phyloP scores from a whole-genome alignment of 2,888 invertebrate genomes.

The Epistrophe grossulariae region DNA sequence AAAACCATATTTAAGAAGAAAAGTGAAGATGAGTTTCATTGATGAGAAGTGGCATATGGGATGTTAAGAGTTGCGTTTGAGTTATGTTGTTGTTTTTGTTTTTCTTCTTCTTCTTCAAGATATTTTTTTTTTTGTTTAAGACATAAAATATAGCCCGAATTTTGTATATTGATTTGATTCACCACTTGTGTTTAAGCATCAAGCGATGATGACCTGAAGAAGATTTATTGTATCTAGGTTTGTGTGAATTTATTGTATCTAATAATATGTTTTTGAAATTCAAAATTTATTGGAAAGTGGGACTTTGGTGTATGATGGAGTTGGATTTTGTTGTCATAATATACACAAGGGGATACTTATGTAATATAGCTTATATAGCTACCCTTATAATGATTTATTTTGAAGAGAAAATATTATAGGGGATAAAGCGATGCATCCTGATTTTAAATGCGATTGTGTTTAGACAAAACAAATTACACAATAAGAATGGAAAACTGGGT shows the following conservation, averaged over 20 bases:
- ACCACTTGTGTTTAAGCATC: constrained; percentile 16
- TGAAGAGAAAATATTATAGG: too few species aligned
- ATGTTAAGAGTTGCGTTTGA: constrained; percentile 38
- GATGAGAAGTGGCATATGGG: constrained; percentile 45
- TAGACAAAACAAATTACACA: too few species aligned
- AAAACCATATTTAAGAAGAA: constrained; percentile 1
- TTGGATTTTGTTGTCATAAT: neutral
- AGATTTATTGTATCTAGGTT: constrained; percentile 55
- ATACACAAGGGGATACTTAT: neutral
- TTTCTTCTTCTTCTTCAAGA: constrained; percentile 5
- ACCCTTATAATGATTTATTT: neutral
- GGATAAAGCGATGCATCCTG: too few species aligned
- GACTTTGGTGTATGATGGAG: neutral
- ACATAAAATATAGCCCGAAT: constrained; percentile 21
- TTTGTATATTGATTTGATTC: constrained; percentile 63
- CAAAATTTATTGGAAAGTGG: constrained; percentile 17
- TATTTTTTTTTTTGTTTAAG: neutral
- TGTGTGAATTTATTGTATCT: neutral
- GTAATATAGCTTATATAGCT: neutral
- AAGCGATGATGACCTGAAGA: constrained; percentile 64
- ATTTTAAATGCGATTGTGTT: too few species aligned
- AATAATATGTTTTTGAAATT: neutral
- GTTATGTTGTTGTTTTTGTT: neutral
- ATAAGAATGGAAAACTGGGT: too few species aligned
- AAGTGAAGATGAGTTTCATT: constrained; percentile 35